Evolutionary conservation across 1,140 invertebrate species (phyloP), one percentile per base, ranked within the genome.

Genomic region (Calliopsis andreniformis): DNA sequence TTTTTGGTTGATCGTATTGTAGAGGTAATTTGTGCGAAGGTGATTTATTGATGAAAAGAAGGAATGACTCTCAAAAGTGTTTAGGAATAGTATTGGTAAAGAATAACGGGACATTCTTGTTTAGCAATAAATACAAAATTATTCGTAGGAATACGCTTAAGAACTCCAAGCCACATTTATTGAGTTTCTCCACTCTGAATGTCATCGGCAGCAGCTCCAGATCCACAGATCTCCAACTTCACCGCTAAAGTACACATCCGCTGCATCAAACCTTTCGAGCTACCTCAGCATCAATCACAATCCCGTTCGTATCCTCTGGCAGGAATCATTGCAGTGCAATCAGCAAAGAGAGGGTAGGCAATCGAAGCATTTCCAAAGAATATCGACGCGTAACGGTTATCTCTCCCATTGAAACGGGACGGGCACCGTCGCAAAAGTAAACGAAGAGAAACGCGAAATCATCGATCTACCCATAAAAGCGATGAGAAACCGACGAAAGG

Each of bases 361-460:
- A 51, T 18, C 30, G 39, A 72, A 71, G 69, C 53, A 43, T 39
- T 35, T 53, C 73, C 76, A 63, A 77, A 56, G 32, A 32, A 70
- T 78, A 78, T 72, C 67, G 64, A 83, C 73, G 49, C 79, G 61
- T 42, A 45, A 70, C 51, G 66, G 35, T 73, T 67, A 67, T 61
- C 58, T 61, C n/a, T 18, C 7, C 20, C 28, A 39, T n/a, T 16
- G 49, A 30, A 63, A 72, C 45, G n/a, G n/a, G n/a, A n/a, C 12
- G 47, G 62, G 39, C 43, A 59, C n/a, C n/a, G n/a, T n/a, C n/a
- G n/a, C n/a, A 51, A 61, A 32, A 25, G 25, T 45, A 61, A 51
- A 39, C 20, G 45, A n/a, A 78, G 58, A 42, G 61, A 68, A 30
- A 47, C 20, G 25, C 6, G 25, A 35, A 47, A 70, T 39, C 45